A percentile compares a stretch with the other conserved stretches of the same genome.
Evolutionary conservation across 2,888 invertebrate species (phyloP).

Genomic region (Athripsodes cinereus): DNA sequence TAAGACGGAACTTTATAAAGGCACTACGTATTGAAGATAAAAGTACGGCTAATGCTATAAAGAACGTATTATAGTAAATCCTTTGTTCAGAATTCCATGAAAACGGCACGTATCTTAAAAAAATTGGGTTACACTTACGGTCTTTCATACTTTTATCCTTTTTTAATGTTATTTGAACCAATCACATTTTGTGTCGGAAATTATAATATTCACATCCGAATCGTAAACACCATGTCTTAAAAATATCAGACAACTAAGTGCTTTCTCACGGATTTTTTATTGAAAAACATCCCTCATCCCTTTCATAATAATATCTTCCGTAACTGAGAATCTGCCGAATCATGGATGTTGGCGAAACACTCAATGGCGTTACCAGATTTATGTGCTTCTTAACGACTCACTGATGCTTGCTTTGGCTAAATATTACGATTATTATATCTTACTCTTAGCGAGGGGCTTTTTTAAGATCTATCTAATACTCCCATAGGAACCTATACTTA

Average conservation of each 20-base stretch:
- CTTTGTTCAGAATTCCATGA: too few species aligned
- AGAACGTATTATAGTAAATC: too few species aligned
- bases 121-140: background rate
- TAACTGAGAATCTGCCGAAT: background rate
- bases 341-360: background rate
- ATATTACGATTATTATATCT: too few species aligned
- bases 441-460: too few species aligned
- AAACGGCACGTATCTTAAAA: background rate
- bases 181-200: background rate
- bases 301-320: background rate
- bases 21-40: too few species aligned
- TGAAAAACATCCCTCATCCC: background rate
- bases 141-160: background rate
- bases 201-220: slow-evolving; percentile 1
- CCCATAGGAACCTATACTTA: too few species aligned
- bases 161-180: background rate
- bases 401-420: too few species aligned
- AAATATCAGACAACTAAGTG: background rate
- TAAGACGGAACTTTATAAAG: too few species aligned
- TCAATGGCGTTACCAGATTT: background rate
- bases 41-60: too few species aligned
- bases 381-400: too few species aligned
- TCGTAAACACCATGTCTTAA: background rate
- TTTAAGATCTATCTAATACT: too few species aligned
- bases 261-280: slow-evolving; percentile 1